Evolutionary conservation across 2,113 vertebrate genomes (phyloP).

Genomic region (Campylorhamphus procurvoides): DNA sequence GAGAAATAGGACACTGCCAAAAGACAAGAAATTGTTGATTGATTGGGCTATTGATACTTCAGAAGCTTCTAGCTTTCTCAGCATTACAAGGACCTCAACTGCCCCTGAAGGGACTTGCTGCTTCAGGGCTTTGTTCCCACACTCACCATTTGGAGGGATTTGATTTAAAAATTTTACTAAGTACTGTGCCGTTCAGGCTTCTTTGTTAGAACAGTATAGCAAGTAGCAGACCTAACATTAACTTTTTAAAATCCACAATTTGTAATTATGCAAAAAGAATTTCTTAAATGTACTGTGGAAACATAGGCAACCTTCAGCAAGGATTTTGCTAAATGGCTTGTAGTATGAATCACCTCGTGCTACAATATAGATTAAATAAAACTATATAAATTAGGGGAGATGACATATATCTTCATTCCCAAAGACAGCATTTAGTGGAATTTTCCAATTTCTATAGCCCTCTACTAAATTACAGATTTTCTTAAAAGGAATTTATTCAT

Average conservation of each 20-base stretch:
- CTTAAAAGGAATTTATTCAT: not conserved
- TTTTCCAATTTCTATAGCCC: not conserved
- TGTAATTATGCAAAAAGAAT: not conserved
- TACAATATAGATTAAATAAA: not conserved
- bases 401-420: not conserved
- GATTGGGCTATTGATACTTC: not conserved
- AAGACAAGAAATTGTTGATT: not conserved
- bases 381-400: not conserved
- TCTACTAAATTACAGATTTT: not conserved
- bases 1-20: not conserved
- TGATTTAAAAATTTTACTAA: not conserved
- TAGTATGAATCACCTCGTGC: not conserved
- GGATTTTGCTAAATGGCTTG: not conserved
- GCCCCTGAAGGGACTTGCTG: not conserved
- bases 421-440: not conserved
- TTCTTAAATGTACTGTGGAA: not conserved
- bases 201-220: not conserved
- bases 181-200: not conserved
- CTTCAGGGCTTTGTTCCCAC: not conserved
- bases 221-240: not conserved
- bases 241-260: not conserved
- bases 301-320: not conserved
- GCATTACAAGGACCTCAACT: not conserved
- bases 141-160: not conserved
- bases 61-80: not conserved